Evolutionary conservation across 1,140 invertebrate genomes (phyloP), one percentile per base, ranked within the genome.

Genomic region (Andricus grossulariae): DNA sequence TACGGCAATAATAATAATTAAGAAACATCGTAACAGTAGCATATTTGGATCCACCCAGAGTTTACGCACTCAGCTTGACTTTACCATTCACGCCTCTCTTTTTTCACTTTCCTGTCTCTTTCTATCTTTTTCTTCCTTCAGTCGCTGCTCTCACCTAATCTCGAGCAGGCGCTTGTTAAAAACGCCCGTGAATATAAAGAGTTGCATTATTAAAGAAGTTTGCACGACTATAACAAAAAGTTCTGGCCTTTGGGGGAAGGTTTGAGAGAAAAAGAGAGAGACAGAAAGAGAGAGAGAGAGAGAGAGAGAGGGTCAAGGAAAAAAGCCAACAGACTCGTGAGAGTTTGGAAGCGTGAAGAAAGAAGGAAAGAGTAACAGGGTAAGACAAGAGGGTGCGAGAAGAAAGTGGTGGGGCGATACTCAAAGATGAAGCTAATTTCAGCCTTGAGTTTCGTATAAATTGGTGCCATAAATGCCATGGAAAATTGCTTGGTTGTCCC

Each of bases 191-290:
- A 91, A 91, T 90, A 91, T 91, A 92, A 91, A 92, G 89, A 90
- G 90, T 91, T 92, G 88, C 89, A 90, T 91, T 91, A 90, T 91
- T 91, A 91, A 91, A 91, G 90, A 91, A 91, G 89, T 91, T 91
- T 84, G 87, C 87, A 82, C 86, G 87, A 88, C 87, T 89, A 87
- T 88, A 90, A 90, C 87, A 89, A 89, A 90, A 90, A 89, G 89
- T 91, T 88, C 78, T 71, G 77, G 78, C 82, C 74, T 77, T 81
- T 83, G 84, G 81, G 84, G 82, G 84, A 81, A 82, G 84, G 72
- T 74, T 76, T 50, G 74, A 80, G 80, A 80, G 66, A 79, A 73
- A 32, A 60, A 57, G 71, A 79, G 72, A 75, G 52, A 50, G 32
- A 71, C 70, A 55, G 52, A 11, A 49, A 70, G 21, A 50, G 70